Evolutionary conservation across 1,140 invertebrate genomes (phyloP), one percentile per base, ranked within the genome.

Genomic region (Matsumurasca onukii): DNA sequence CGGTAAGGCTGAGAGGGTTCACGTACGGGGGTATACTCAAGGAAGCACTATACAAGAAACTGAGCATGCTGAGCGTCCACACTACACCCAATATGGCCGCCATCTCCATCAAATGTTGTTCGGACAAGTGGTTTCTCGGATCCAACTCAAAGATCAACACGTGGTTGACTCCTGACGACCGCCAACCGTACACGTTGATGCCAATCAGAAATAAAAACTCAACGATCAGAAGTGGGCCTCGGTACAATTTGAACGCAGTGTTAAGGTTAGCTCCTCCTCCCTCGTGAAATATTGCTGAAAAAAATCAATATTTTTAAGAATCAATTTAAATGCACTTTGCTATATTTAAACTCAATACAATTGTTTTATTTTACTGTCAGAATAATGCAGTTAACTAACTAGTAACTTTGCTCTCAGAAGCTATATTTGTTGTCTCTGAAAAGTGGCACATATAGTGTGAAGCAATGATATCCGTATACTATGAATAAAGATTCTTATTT

Each of bases 61-160:
- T 82, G 0, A 88, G 77, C 34, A 88, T 76, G 76, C 88, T 89
- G 0, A 92, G 73, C 0, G 89, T 86, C 93, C 94, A 97, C 17
- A 95, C 82, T 2, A 95, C 89, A 27, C 91, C 91, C 76, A 96
- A 88, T 62, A 94, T 89, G 0, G 90, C 86, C 0, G 93, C 91
- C 70, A 96, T 81, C 84, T 97, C 93, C 82, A 97, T 90, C 0
- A 97, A 81, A 74, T 95, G 90, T 73, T 73, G 72, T 77, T 95
- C 92, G 1, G 92, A 87, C 0, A 89, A 79, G 82, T 97, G 94
- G 79, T 94, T 92, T 59, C 94, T 81, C 0, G 94, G 94, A 82
- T 97, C 92, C 30, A 97, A 81, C 79, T 97, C 95, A 76, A 97
- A 97, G 70, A 97, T 97, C 0, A 97, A 84, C 0, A 97, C 94